Conservation (phyloP, 1,140 invertebrate species). For the Drosophila nebulosa region DNA sequence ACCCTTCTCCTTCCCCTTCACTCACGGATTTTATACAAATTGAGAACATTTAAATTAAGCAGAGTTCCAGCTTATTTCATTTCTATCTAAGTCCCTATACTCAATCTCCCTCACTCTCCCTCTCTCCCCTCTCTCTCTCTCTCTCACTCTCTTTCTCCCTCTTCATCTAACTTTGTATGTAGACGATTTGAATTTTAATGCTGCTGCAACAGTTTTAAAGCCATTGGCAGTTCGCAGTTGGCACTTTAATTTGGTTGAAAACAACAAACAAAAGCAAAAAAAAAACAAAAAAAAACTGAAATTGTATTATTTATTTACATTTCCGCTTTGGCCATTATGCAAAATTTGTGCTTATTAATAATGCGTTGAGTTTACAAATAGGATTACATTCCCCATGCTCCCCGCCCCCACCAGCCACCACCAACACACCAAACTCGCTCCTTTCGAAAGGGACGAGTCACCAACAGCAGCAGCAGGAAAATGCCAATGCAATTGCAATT, state of each 20-base stretch:
- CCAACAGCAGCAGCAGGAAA: slow-evolving; percentile 3
- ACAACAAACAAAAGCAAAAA: neutral
- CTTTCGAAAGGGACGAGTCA: neutral
- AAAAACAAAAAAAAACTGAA: slow-evolving; percentile 10
- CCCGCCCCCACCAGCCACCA: neutral
- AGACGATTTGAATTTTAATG: slow-evolving; percentile 60
- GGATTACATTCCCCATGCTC: slow-evolving; percentile 44
- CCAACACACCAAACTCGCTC: too few relatives aligned
- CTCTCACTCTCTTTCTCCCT: neutral
- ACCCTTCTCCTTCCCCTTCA: neutral
- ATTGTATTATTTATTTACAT: slow-evolving; percentile 66
- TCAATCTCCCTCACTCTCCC: neutral
- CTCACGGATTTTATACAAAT: slow-evolving; percentile 7
- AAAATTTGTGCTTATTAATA: slow-evolving; percentile 60
- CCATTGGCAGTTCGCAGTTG: neutral
- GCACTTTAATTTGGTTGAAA: neutral
- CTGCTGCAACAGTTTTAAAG: neutral
- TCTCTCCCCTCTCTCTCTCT: slow-evolving; percentile 2
- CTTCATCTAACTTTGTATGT: slow-evolving; percentile 20
- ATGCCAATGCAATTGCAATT: slow-evolving; percentile 30
- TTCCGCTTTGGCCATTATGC: slow-evolving; percentile 59
- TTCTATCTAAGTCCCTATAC: slow-evolving; percentile 39
- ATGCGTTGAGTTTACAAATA: slow-evolving; percentile 62
- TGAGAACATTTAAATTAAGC: slow-evolving; percentile 58
- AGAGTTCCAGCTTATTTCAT: slow-evolving; percentile 54